phyloP scores from a whole-genome alignment of 2,113 vertebrate species.

The Oryzias javanicus region DNA sequence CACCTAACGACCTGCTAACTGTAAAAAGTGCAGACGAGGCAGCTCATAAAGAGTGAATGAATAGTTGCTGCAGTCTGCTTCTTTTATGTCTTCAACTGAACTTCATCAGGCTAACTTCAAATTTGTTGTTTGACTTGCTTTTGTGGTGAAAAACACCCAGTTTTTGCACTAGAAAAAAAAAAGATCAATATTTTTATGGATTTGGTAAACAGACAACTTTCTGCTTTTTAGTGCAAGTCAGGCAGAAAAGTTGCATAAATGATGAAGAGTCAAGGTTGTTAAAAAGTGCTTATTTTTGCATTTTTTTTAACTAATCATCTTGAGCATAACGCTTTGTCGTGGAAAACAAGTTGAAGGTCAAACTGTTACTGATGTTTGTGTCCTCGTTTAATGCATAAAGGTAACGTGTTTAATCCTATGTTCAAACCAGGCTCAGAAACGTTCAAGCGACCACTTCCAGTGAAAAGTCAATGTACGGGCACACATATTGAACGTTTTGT shows the following conservation, averaged over 20 bases:
- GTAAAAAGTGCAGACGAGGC: constrained; percentile 33
- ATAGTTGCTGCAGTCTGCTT: constrained; percentile 20
- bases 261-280: neutral
- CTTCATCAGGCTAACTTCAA: constrained; percentile 10
- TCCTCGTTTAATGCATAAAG: neutral
- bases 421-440: constrained; percentile 49
- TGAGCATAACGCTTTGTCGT: neutral
- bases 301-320: neutral
- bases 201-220: no score
- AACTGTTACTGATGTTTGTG: neutral
- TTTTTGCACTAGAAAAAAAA: no score
- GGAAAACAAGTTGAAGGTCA: neutral
- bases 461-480: no score
- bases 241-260: no score
- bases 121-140: constrained; percentile 7
- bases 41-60: constrained; percentile 34
- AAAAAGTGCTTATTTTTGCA: neutral
- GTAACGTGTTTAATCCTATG: constrained; percentile 67
- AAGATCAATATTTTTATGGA: no score
- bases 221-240: no score
- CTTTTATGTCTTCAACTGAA: constrained; percentile 3
- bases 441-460: no score
- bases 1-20: constrained; percentile 10
- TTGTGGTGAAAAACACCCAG: neutral
- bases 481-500: no score